A percentile compares a stretch with the other conserved stretches of the same genome.
Evolutionary conservation across 2,113 vertebrate genomes (phyloP).

Genomic region (Himantopus leucocephalus): DNA sequence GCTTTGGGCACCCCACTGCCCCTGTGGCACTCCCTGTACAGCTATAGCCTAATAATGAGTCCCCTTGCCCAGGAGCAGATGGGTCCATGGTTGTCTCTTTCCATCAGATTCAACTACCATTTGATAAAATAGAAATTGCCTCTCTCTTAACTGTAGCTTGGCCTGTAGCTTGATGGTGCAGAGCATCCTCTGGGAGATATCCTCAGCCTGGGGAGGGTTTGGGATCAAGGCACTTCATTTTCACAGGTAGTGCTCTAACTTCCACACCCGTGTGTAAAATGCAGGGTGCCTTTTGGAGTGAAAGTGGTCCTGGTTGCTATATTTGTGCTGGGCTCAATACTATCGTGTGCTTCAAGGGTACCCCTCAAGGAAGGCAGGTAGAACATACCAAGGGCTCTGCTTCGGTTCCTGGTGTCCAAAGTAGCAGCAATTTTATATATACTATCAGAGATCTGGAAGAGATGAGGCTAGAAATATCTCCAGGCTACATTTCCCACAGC

Average conservation of each 20-base stretch:
- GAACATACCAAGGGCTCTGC: background rate
- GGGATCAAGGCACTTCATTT: background rate
- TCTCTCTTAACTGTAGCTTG: accelerated
- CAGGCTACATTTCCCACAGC: background rate
- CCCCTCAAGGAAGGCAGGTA: background rate
- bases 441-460: background rate
- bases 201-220: background rate
- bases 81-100: background rate
- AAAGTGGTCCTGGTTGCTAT: background rate
- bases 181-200: background rate
- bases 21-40: no score
- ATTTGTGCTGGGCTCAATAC: background rate
- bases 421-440: background rate
- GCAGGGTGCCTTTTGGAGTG: background rate
- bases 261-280: background rate
- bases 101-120: background rate
- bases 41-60: background rate
- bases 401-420: background rate
- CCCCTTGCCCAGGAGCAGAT: background rate
- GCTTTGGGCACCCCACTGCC: background rate
- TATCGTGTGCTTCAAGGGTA: background rate
- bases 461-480: background rate
- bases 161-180: background rate
- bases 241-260: background rate
- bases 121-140: background rate